These are phyloP conservation scores for Argopecten irradians DNA, from an alignment of 1,140 invertebrate species.

Conservation along the genomic window DNA sequence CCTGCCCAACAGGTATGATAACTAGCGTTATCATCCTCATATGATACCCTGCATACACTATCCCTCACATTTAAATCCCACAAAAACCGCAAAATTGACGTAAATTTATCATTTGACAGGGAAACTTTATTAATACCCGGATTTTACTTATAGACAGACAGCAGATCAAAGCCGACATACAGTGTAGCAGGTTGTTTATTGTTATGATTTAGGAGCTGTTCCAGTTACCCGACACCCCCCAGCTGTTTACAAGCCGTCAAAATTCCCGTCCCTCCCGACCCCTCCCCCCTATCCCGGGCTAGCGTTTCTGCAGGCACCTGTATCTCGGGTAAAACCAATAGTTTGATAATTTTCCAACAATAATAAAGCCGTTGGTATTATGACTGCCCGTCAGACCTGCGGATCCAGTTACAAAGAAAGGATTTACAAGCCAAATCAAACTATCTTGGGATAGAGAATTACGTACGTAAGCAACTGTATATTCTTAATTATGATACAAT, in stretches of 20 bases:
- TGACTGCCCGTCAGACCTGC: neutral
- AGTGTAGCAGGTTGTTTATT: neutral
- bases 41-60: neutral
- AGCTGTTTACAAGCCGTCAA: neutral
- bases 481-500: neutral
- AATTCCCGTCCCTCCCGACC: neutral
- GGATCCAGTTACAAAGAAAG: neutral
- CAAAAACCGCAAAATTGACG: constrained; percentile 9
- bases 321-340: neutral
- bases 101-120: neutral
- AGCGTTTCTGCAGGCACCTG: neutral
- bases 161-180: neutral
- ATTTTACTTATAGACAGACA: neutral
- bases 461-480: neutral
- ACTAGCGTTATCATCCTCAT: neutral
- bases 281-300: neutral
- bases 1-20: neutral
- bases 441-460: neutral
- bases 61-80: neutral
- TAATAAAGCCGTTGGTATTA: neutral
- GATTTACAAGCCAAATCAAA: constrained; percentile 1
- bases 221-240: constrained; percentile 1
- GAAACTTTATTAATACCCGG: neutral
- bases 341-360: constrained; percentile 18
- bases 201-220: neutral